Conservation (phyloP, 35 echinoderm and acorn worm species). For the Nesometra sesokonis region DNA sequence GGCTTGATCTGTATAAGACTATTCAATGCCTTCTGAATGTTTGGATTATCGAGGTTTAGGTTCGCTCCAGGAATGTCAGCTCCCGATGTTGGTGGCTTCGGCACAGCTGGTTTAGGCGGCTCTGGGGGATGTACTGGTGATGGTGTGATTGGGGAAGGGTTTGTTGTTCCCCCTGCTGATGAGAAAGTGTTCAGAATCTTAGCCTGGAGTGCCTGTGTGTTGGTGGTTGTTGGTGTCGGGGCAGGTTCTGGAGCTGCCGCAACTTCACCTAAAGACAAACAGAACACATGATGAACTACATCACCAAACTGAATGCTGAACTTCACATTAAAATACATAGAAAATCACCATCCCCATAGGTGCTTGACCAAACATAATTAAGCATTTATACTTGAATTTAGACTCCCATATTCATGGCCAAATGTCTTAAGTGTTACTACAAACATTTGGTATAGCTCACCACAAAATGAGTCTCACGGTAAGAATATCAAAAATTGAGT, state of each 20-base stretch:
- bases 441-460: too few relatives aligned
- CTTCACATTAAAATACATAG: too few relatives aligned
- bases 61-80: background rate
- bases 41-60: constrained; percentile 84
- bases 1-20: constrained; percentile 84
- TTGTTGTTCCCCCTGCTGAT: background rate
- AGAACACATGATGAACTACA: background rate
- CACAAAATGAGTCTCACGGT: too few relatives aligned
- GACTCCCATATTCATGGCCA: too few relatives aligned
- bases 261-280: background rate
- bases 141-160: background rate
- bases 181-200: constrained; percentile 92
- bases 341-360: too few relatives aligned
- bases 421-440: too few relatives aligned
- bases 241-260: background rate
- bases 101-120: background rate
- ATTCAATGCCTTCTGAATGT: constrained; percentile 85
- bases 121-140: background rate
- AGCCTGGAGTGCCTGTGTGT: constrained; percentile 52
- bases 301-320: too few relatives aligned
- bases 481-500: too few relatives aligned
- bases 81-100: background rate
- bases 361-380: too few relatives aligned
- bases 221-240: background rate
- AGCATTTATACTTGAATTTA: too few relatives aligned